These are phyloP conservation scores for Pseudochirops cupreus DNA, from an alignment of 2,797 vertebrate species.

Conservation along the genomic window DNA sequence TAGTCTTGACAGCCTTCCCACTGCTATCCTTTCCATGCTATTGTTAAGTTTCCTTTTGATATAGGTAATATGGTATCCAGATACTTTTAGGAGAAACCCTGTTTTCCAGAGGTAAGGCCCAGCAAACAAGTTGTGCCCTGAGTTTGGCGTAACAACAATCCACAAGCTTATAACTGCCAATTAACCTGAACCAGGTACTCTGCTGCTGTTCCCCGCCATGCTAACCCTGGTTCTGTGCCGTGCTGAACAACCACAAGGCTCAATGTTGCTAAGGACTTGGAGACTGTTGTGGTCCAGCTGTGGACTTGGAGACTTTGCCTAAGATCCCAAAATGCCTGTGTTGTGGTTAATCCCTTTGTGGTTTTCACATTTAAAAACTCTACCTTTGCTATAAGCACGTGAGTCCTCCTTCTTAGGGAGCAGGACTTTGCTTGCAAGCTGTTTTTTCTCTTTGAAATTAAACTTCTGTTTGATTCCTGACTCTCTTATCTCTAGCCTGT, in stretches of 20 bases:
- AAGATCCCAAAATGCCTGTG: neutral
- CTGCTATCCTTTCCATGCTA: neutral
- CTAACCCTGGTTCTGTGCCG: neutral
- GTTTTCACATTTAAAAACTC: neutral
- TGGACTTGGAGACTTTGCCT: too few species aligned
- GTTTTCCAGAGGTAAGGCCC: neutral
- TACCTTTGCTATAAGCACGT: neutral
- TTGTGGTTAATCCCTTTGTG: neutral
- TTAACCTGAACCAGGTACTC: neutral
- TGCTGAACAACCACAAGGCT: neutral
- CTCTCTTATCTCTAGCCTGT: too few species aligned
- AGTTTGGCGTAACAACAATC: neutral
- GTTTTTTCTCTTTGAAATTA: neutral
- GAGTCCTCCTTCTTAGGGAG: neutral
- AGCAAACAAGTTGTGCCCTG: neutral
- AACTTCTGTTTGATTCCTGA: too few species aligned
- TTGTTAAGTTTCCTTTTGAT: neutral
- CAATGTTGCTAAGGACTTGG: neutral
- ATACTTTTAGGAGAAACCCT: neutral
- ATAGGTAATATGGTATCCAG: too few species aligned
- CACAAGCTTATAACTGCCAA: neutral
- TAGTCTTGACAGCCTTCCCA: neutral
- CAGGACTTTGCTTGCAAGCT: neutral
- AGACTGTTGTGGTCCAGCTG: too few species aligned
- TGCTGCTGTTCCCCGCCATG: neutral